Evolutionary conservation across 2,888 invertebrate species (phyloP), one percentile per base, ranked within the genome.

Genomic region (Clivina fossor): DNA sequence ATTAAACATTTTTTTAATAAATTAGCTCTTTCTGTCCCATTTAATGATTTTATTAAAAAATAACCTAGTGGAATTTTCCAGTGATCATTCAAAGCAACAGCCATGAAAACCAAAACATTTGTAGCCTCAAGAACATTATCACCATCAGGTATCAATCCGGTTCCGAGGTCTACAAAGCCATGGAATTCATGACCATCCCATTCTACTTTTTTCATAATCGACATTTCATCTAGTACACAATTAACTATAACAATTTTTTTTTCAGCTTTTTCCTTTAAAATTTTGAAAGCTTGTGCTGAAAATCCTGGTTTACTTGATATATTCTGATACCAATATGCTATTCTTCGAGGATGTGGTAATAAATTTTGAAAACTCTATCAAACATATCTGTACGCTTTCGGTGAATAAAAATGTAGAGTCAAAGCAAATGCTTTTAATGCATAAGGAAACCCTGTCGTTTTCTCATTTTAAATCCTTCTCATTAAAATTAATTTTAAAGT

Each of bases 131-230:
- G 19, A 9, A 19, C 15, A 53, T 50, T 47, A 20, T 48, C 48
- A 48, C 7, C 32, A 33, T 48, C 7, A 19, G 13, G 13, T 18
- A 16, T 19, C 28, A 18, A 20, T 13, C 13, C 48, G 20, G 15
- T 18, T 11, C 48, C 48, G n/a, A 48, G 32, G 20, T 48, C 35
- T 9, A 67, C 65, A 38, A 66, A 66, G 1, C 69, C 68, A 58
- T 64, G 58, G 47, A 64, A 62, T 57, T 62, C 60, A 47, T 62
- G 62, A 2, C 67, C 67, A 56, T 68, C 64, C 64, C 63, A 69
- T 56, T 69, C 64, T 15, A 66, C 11, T 16, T 64, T 38, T 58
- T 62, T 58, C 18, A 58, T 56, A 15, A 66, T 64, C 1, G 64
- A 58, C 63, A 69, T 69, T 61, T 68, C 66, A 58, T 67, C 67